Percentiles rank a stretch among this genome's conserved stretches.
Conservation (phyloP, 1,140 invertebrate species). For the Portunus trituberculatus region DNA sequence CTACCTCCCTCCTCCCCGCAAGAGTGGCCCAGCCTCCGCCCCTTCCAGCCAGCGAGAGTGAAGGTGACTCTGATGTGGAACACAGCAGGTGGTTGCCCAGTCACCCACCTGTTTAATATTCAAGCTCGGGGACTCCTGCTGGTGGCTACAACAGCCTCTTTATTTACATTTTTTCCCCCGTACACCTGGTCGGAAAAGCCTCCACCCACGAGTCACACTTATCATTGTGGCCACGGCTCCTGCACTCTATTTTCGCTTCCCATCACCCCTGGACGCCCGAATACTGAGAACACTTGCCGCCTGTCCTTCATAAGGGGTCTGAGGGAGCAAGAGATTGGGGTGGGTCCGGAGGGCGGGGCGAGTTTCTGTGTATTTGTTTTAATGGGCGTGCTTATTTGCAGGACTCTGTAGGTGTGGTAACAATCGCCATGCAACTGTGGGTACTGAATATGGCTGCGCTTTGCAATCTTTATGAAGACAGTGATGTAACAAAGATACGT, state of each 20-base stretch:
- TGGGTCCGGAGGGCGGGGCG: background rate
- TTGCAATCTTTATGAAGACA: background rate
- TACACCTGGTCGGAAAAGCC: slow-evolving; percentile 32
- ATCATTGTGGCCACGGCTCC: background rate
- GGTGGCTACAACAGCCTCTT: slow-evolving; percentile 13
- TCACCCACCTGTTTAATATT: slow-evolving; percentile 63
- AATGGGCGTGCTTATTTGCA: background rate
- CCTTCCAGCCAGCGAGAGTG: slow-evolving; percentile 50
- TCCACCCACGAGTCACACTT: slow-evolving; percentile 24
- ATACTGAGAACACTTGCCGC: background rate
- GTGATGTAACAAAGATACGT: background rate
- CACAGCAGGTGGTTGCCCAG: slow-evolving; percentile 46
- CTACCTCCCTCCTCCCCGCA: background rate
- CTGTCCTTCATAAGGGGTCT: background rate
- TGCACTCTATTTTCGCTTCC: background rate
- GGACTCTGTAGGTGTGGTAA: background rate
- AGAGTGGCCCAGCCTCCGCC: background rate
- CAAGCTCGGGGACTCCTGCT: slow-evolving; percentile 7
- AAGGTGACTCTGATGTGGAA: slow-evolving; percentile 52
- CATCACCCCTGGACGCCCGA: background rate
- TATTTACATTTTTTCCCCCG: slow-evolving; percentile 21
- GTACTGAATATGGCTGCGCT: background rate
- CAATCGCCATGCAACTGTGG: background rate
- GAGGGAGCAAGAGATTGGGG: background rate
- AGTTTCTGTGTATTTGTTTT: slow-evolving; percentile 6